phyloP scores from a whole-genome alignment of 1,140 invertebrate genomes.

The Pogonomyrmex barbatus region DNA sequence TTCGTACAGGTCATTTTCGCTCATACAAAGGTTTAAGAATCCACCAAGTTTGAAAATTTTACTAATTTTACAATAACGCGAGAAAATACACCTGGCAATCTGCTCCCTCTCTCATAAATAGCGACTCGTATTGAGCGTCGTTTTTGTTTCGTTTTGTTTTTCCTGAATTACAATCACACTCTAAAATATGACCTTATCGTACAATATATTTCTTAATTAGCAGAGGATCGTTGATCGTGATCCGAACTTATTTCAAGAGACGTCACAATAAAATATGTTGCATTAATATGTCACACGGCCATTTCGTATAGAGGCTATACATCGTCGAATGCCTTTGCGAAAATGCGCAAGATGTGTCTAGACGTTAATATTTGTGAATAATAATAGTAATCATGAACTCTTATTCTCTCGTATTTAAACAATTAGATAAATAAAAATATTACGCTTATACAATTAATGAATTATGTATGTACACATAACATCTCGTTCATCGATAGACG shows the following conservation, averaged over 20 bases:
- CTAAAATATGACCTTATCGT: constrained; percentile 51
- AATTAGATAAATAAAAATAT: constrained; percentile 85
- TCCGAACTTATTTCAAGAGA: neutral
- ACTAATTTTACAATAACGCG: constrained; percentile 47
- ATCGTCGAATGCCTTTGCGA: constrained; percentile 12
- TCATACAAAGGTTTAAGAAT: constrained; percentile 40
- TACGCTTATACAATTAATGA: constrained; percentile 82
- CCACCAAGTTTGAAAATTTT: constrained; percentile 30
- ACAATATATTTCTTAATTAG: constrained; percentile 49
- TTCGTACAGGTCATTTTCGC: constrained; percentile 32
- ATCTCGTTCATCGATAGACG: constrained; percentile 80
- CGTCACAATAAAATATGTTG: neutral
- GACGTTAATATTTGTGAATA: constrained; percentile 32
- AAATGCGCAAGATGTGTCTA: constrained; percentile 5
- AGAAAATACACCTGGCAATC: constrained; percentile 28
- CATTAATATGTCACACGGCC: neutral
- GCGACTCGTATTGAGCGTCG: constrained; percentile 32
- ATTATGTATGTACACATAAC: constrained; percentile 86
- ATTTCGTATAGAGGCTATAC: constrained; percentile 30
- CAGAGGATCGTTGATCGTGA: constrained; percentile 25
- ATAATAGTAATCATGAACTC: constrained; percentile 42
- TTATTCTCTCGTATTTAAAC: constrained; percentile 41
- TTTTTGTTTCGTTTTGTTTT: neutral
- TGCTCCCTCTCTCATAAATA: constrained; percentile 10
- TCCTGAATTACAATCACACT: constrained; percentile 1